Base-by-base conservation (phyloP, 2,797 vertebrate species). In the Siniperca obscura region DNA sequence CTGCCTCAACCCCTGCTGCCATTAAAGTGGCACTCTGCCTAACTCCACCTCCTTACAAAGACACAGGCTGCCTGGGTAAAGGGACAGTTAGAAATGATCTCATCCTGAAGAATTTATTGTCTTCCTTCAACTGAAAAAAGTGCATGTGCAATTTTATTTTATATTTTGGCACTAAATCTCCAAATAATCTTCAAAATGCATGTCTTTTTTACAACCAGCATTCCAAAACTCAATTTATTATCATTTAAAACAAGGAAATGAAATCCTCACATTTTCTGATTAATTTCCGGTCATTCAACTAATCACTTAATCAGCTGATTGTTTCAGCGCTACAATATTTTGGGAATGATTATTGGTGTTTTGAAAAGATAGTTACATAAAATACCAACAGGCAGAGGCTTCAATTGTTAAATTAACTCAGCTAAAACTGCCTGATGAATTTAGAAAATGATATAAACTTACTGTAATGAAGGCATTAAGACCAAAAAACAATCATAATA, bases 1-100 rank as follows among this genome's bases (percentile, higher is more conserved):
- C 62, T 53, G 59, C 81, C 59, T 74, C 78, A 70, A 67, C 73
- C 82, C 83, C 81, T 75, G 86, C 87, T 89, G 86, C 75, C 83
- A 79, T 81, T 82, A 52, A 57, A 27, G 40, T 27, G 87, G 78
- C 75, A 46, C 40, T 55, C 44, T 57, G 65, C 90, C 88, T 90
- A 78, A 65, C 83, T 78, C 70, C 68, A 3, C 71, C 85, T 79
- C 70, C 25, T 71, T 0, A 55, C 19, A 71, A 48, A 83, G n/a
- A 79, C 50, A 53, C 17, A 25, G 22, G 11, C 62, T 27, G 30
- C 8, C 8, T 3, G 12, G 22, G 16, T 25, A 52, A 64, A 48
- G 71, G 27, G 59, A 76, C 55, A 42, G 64, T 34, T 21, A 36
- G 52, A 73, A 55, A 80, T 66, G 42, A 76, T 74, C 64, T 86